A percentile compares a stretch with the other conserved stretches of the same genome.
These are phyloP conservation scores for Thera britannica DNA, from an alignment of 2,888 invertebrate species.

Conservation along the genomic window DNA sequence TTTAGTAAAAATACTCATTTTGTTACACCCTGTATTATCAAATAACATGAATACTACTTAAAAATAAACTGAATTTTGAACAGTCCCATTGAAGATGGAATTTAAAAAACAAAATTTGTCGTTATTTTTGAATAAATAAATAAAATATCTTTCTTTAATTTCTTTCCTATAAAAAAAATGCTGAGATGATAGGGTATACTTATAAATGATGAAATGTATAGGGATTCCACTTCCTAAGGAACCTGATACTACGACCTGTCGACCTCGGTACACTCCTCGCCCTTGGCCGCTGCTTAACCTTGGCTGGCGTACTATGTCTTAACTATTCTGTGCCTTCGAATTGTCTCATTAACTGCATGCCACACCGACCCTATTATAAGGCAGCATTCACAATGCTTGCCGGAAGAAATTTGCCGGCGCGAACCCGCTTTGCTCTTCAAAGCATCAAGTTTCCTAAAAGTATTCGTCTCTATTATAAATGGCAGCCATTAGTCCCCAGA, in stretches of 20 bases:
- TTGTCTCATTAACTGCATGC: constrained; percentile 40
- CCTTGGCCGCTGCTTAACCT: constrained; percentile 20
- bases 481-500: no score
- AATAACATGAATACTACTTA: no score
- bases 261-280: constrained; percentile 14
- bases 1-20: no score
- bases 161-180: not conserved
- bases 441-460: not conserved
- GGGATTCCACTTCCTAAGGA: constrained; percentile 10
- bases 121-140: not conserved
- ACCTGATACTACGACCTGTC: constrained; percentile 15
- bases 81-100: no score
- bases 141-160: not conserved
- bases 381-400: constrained; percentile 1
- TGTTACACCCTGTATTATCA: no score
- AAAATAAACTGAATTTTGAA: no score
- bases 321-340: constrained; percentile 25
- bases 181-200: not conserved
- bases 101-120: no score
- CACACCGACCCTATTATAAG: constrained; percentile 23
- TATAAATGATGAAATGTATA: not conserved
- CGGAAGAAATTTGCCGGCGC: not conserved
- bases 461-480: no score
- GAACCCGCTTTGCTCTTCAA: not conserved
- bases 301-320: constrained; percentile 7